These are phyloP conservation scores for Spongia lamella DNA, from an alignment of 37 sponge, comb jelly and placozoan species.

Conservation along the genomic window DNA sequence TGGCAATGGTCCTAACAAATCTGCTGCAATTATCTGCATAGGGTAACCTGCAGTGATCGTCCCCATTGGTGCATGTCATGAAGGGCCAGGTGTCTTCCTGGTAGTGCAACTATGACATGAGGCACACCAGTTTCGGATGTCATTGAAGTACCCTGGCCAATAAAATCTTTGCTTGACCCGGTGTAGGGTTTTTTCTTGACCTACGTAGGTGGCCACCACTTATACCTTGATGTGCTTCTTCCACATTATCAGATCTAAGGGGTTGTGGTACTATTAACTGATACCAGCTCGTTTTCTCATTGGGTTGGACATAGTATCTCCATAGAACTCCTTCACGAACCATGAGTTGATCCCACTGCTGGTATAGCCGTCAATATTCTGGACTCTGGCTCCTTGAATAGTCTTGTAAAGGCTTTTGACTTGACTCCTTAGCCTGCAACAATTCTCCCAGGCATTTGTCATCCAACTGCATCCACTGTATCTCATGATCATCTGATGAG, in stretches of 20 bases:
- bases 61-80: background rate
- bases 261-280: no score
- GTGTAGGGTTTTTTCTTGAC: background rate
- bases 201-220: background rate
- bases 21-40: background rate
- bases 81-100: background rate
- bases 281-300: no score
- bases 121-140: background rate
- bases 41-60: background rate
- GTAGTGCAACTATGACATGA: constrained; percentile 1
- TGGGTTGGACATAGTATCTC: no score
- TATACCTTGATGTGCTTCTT: background rate
- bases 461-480: no score
- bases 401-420: constrained; percentile 2
- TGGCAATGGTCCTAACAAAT: background rate
- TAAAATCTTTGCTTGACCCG: background rate
- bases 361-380: no score
- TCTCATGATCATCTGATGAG: no score
- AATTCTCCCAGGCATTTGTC: background rate
- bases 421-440: background rate
- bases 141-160: constrained; percentile 5
- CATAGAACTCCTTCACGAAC: no score
- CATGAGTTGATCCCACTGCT: no score
- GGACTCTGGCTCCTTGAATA: no score
- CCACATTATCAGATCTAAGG: background rate